Conservation (phyloP, 2,888 invertebrate species). For the Nephrotoma flavescens region DNA sequence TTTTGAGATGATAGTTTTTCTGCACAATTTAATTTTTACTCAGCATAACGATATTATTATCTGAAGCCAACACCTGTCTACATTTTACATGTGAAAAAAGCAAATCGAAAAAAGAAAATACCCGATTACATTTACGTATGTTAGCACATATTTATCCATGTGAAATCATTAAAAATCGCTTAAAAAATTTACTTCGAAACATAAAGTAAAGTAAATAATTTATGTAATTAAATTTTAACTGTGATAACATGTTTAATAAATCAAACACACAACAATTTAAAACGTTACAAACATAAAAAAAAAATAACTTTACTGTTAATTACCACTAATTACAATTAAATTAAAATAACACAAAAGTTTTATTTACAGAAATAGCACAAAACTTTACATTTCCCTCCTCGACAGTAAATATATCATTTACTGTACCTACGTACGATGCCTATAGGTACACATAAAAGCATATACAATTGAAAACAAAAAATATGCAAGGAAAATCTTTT, state of each 20-base stretch:
- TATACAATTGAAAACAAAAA: neutral
- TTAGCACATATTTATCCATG: neutral
- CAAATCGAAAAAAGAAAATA: neutral
- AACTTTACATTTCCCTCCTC: neutral
- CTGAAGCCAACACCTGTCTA: neutral
- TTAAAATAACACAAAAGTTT: neutral
- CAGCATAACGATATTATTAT: neutral
- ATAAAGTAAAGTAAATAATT: neutral
- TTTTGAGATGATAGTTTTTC: neutral
- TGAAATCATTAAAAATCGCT: neutral
- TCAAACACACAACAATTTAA: neutral
- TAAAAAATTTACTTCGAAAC: neutral
- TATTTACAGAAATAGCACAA: neutral
- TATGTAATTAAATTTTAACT: neutral
- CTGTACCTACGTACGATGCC: neutral
- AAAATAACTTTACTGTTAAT: neutral
- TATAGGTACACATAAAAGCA: neutral
- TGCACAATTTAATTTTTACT: neutral
- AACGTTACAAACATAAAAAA: neutral
- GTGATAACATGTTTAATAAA: neutral
- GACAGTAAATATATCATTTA: neutral
- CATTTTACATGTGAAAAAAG: too few species aligned
- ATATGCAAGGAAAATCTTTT: neutral
- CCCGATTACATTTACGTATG: neutral
- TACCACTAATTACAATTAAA: neutral